A percentile compares a stretch with the other conserved stretches of the same genome.
phyloP scores from a whole-genome alignment of 2,113 vertebrate species.

The Callaeas wilsoni region DNA sequence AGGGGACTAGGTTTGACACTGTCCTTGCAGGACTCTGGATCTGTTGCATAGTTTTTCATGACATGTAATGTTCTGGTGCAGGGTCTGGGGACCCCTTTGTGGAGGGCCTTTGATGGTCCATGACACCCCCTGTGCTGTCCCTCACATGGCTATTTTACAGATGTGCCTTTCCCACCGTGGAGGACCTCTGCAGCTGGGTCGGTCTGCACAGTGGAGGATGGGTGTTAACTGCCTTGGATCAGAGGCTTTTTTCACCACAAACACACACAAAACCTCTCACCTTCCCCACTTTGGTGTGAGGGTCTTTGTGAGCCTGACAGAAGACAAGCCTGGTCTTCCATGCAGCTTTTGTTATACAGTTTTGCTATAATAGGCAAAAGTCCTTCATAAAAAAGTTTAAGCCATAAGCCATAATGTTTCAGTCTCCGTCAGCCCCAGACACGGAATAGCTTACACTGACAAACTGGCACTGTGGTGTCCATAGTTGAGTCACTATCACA shows the following conservation, averaged over 20 bases:
- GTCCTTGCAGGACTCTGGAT: not conserved
- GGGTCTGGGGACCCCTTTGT: too few relatives aligned
- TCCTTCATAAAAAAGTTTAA: not conserved
- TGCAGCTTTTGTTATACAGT: not conserved
- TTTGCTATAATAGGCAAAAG: not conserved
- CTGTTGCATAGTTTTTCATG: not conserved
- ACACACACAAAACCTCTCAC: not conserved
- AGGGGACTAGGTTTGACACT: not conserved
- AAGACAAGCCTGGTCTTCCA: not conserved
- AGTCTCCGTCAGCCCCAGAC: not conserved
- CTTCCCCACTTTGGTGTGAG: not conserved
- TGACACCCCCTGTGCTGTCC: not conserved
- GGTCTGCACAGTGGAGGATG: not conserved
- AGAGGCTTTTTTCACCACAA: not conserved
- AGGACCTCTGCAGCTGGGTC: not conserved
- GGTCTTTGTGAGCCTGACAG: not conserved
- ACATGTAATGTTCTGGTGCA: not conserved
- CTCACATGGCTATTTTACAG: not conserved
- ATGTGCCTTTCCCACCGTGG: not conserved
- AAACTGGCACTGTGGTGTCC: not conserved
- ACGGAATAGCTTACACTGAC: not conserved
- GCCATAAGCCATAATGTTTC: not conserved
- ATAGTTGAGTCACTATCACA: not conserved
- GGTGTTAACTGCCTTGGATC: not conserved
- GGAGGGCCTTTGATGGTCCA: not conserved